Conservation (phyloP, 2,888 invertebrate genomes). For the Sisyra nigra region DNA sequence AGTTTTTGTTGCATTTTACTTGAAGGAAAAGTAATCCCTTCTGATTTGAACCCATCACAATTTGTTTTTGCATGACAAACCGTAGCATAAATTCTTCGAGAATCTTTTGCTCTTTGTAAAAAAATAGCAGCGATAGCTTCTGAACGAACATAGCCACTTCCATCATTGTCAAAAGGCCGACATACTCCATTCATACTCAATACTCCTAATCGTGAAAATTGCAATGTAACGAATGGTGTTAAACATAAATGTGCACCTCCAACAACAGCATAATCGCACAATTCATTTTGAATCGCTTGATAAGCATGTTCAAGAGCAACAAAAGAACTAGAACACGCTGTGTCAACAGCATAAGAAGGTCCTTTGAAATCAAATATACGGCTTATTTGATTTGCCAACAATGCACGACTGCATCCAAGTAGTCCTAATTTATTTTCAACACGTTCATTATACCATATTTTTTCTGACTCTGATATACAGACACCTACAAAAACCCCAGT, state of each 20-base stretch:
- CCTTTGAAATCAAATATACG: constrained; percentile 78
- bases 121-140: neutral
- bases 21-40: constrained; percentile 25
- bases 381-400: constrained; percentile 64
- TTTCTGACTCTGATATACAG: constrained; percentile 62
- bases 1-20: constrained; percentile 40
- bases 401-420: constrained; percentile 5
- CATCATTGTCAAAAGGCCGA: neutral
- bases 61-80: constrained; percentile 22
- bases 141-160: neutral
- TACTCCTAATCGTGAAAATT: constrained; percentile 67
- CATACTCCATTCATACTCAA: constrained; percentile 51
- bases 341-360: constrained; percentile 78
- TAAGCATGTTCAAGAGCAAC: constrained; percentile 75
- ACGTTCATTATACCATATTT: constrained; percentile 53
- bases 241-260: constrained; percentile 74
- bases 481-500: constrained; percentile 70
- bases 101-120: neutral
- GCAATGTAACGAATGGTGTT: constrained; percentile 75
- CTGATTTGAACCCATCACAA: constrained; percentile 24
- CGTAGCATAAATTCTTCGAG: constrained; percentile 8
- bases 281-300: constrained; percentile 55
- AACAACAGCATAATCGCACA: constrained; percentile 79
- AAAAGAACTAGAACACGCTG: constrained; percentile 85
- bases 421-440: constrained; percentile 31